Evolutionary conservation across 2,888 invertebrate genomes (phyloP), one percentile per base, ranked within the genome.

Genomic region (Clusia tigrina): DNA sequence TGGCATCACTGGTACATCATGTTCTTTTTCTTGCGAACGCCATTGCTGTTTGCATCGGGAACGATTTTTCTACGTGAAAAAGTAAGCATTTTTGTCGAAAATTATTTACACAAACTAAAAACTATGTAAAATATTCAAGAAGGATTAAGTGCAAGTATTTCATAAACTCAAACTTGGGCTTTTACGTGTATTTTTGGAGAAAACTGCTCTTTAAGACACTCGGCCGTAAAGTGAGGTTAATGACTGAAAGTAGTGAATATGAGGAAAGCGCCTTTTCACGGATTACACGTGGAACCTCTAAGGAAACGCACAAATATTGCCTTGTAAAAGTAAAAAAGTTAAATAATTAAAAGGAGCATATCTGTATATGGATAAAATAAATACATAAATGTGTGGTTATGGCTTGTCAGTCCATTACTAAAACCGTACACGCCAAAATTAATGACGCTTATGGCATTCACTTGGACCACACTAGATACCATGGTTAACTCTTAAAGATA

Each of bases 11-110:
- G 53, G 53, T 53, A 32, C 67, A 72, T 77, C 78, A 80, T 81
- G 82, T 80, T 81, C 82, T 82, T 82, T 82, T 82, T 76, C 78
- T 76, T 78, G 78, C 81, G 78, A 80, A 80, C 81, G 82, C 78
- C 80, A 79, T 80, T 78, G 74, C 79, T 73, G 77, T 78, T 79
- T 77, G 81, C 78, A 79, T 80, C 81, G 81, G 75, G 69, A 71
- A 75, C 69, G 69, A 75, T 74, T 78, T 76, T 78, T 74, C 75
- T 74, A 69, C 73, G 73, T 70, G 73, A 75, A 78, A 81, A 82
- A 71, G 82, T 82, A 82, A 82, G 82, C 65, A 71, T 67, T 68
- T 70, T 71, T 65, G 61, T 54, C 54, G 10, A 71, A 77, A 48
- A 20, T 48, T 22, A 5, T 18, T 32, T 48, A 15, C n/a, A 42